These are phyloP conservation scores for Austrofundulus limnaeus DNA, from an alignment of 2,113 vertebrate genomes.

Conservation along the genomic window DNA sequence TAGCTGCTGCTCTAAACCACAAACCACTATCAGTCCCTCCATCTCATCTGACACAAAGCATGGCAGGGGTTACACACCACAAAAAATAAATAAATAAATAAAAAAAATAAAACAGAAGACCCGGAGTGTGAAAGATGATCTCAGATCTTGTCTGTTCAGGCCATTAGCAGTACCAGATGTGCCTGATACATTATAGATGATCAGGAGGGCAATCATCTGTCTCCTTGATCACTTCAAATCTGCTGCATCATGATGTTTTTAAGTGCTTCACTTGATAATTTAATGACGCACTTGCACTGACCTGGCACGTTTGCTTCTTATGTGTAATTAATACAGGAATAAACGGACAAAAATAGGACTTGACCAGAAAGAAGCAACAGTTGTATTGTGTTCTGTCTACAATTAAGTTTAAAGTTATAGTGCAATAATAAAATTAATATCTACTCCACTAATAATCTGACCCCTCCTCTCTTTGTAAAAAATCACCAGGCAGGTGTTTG, in stretches of 20 bases:
- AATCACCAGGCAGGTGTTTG: conserved; percentile 57
- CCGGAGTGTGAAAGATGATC: conserved; percentile 27
- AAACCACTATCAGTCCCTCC: conserved; percentile 1
- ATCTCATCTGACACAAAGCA: conserved; percentile 11
- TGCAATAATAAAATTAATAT: not conserved
- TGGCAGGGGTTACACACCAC: conserved; percentile 1
- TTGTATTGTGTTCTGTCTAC: not conserved
- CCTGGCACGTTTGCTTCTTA: not conserved
- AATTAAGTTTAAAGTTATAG: not conserved
- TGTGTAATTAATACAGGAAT: not conserved
- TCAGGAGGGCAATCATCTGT: conserved; percentile 28
- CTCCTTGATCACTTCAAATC: conserved; percentile 5
- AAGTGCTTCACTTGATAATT: not conserved
- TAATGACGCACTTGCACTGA: conserved; percentile 1
- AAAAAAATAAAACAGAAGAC: conserved; percentile 1
- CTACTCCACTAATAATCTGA: not conserved
- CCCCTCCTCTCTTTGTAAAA: conserved; percentile 8
- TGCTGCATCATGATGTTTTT: not conserved
- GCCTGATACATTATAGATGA: conserved; percentile 72
- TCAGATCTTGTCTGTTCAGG: conserved; percentile 24
- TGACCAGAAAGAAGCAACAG: not conserved
- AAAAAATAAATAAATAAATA: not conserved
- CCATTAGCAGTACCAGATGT: conserved; percentile 61
- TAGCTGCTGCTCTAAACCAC: conserved; percentile 27
- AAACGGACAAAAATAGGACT: not conserved